Conservation (phyloP, 2,797 vertebrate species). For the Pelochelys cantorii region DNA sequence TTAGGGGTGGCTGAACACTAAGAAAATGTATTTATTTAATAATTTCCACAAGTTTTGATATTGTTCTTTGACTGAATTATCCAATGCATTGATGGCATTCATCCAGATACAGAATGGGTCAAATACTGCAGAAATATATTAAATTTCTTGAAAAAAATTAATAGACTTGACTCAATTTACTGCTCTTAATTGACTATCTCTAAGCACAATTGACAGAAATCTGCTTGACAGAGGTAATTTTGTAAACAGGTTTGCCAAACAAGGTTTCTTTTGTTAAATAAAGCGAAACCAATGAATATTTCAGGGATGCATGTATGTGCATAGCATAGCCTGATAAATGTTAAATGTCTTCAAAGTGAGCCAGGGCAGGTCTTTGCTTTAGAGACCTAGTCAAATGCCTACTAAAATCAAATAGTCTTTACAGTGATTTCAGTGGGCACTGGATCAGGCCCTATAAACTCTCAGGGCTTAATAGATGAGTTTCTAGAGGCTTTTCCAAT, state of each 20-base stretch:
- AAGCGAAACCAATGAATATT: conserved; percentile 20
- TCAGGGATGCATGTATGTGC: not conserved
- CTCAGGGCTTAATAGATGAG: conserved; percentile 44
- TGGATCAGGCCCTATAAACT: conserved; percentile 28
- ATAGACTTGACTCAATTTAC: conserved; percentile 51
- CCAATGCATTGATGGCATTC: conserved; percentile 30
- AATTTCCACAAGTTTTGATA: conserved; percentile 26
- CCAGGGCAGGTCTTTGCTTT: not conserved
- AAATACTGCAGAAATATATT: not conserved
- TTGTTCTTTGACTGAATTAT: not conserved
- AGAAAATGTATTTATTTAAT: not conserved
- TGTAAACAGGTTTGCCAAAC: conserved; percentile 42
- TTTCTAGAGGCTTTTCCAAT: conserved; percentile 47
- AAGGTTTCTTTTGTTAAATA: conserved; percentile 31
- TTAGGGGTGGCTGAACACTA: not conserved
- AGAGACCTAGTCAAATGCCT: conserved; percentile 24
- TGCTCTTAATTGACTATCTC: conserved; percentile 10
- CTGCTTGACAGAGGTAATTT: not conserved
- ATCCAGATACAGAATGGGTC: conserved; percentile 10
- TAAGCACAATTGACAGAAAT: conserved; percentile 12
- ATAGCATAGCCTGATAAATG: not conserved
- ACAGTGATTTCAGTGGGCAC: not conserved
- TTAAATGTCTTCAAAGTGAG: conserved; percentile 34
- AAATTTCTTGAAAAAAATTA: conserved; percentile 43
- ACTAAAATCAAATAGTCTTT: conserved; percentile 24